phyloP scores from a whole-genome alignment of 64 coral and sea anemone genomes.

The Stichodactyla mertensii region DNA sequence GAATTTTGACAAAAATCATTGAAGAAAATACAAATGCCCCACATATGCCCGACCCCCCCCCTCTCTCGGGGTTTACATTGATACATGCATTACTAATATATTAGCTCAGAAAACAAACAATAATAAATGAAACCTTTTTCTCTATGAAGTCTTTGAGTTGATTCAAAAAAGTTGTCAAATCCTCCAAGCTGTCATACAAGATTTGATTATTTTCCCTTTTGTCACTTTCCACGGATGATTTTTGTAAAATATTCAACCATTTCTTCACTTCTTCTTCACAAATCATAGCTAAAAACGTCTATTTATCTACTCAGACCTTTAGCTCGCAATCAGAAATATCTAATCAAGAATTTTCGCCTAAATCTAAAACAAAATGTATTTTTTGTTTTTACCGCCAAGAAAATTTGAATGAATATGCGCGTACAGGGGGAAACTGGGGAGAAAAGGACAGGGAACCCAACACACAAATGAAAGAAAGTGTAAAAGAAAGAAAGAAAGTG shows the following conservation, averaged over 20 bases:
- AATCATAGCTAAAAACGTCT: neutral
- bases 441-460: no score
- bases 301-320: neutral
- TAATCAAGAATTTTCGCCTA: no score
- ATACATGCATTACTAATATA: neutral
- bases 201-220: neutral
- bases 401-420: no score
- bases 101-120: neutral
- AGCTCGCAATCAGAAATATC: neutral
- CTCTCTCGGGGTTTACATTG: no score
- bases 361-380: no score
- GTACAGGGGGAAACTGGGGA: no score
- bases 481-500: no score
- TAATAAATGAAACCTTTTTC: constrained; percentile 13
- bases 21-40: neutral
- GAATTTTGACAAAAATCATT: no score
- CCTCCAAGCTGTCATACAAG: neutral
- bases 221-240: neutral
- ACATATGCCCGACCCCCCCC: no score
- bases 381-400: no score
- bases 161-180: constrained; percentile 31
- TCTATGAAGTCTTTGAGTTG: constrained; percentile 19
- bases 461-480: no score
- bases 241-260: constrained; percentile 47
- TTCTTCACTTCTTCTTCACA: constrained; percentile 46